These are phyloP conservation scores for Engystomops pustulosus DNA, from an alignment of 2,113 vertebrate species.

Conservation along the genomic window DNA sequence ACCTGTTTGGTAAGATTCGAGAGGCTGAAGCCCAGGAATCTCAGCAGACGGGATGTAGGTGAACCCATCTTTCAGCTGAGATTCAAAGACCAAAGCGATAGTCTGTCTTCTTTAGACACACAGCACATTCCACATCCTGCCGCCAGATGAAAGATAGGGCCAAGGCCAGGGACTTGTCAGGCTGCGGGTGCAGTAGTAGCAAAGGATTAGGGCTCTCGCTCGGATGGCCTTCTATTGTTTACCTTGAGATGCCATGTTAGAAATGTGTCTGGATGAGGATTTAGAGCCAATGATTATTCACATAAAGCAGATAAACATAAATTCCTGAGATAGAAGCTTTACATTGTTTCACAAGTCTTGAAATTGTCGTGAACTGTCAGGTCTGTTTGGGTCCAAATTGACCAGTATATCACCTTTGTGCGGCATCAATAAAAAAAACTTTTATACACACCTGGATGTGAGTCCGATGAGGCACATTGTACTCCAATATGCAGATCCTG, in stretches of 20 bases:
- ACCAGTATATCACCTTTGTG: too few relatives aligned
- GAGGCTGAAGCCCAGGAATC: constrained; percentile 14
- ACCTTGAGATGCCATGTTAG: not conserved
- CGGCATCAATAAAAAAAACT: too few relatives aligned
- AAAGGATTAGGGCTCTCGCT: constrained; percentile 27
- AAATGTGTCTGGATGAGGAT: constrained; percentile 20
- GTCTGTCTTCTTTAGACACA: constrained; percentile 48
- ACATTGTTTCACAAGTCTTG: not conserved
- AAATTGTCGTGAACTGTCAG: not conserved
- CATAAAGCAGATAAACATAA: not conserved
- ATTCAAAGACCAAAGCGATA: constrained; percentile 46
- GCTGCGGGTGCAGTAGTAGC: constrained; percentile 37
- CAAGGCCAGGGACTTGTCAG: constrained; percentile 47
- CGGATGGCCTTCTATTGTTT: constrained; percentile 35
- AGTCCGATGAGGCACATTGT: too few relatives aligned
- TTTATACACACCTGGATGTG: too few relatives aligned
- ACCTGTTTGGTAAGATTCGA: constrained; percentile 23
- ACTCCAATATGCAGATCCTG: too few relatives aligned
- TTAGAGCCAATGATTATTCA: not conserved
- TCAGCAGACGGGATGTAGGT: constrained; percentile 44
- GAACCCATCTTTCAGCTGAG: constrained; percentile 43
- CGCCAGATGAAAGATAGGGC: constrained; percentile 43
- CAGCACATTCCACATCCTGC: constrained; percentile 50
- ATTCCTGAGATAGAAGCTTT: not conserved
- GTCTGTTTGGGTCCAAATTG: too few relatives aligned